Evolutionary conservation across 2,113 vertebrate genomes (phyloP).

Genomic region (Caranx ignobilis): DNA sequence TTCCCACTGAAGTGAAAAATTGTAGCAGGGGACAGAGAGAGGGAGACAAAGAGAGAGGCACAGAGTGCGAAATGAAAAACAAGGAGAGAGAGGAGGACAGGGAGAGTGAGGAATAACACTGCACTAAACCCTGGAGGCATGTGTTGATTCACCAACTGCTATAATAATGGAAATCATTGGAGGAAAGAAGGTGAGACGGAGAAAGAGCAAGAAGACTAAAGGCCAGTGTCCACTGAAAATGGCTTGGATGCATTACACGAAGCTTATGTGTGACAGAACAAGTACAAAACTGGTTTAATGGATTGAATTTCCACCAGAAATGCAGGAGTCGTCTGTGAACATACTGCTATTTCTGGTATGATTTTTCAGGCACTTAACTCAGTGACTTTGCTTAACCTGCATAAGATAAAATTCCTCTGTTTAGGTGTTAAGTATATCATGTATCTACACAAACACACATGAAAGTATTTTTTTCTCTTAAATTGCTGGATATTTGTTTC

Average conservation of each 20-base stretch:
- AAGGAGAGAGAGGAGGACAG: constrained; percentile 47
- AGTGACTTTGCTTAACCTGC: neutral
- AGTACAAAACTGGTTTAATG: constrained; percentile 22
- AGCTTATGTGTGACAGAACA: constrained; percentile 17
- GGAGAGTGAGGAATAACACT: constrained; percentile 52
- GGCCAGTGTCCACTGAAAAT: constrained; percentile 51
- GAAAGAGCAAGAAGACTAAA: constrained; percentile 45
- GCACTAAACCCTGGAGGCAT: constrained; percentile 60
- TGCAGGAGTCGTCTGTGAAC: neutral
- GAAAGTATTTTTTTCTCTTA: neutral
- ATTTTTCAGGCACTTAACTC: neutral
- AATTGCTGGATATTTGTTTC: neutral
- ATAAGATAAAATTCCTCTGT: neutral
- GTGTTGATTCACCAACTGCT: constrained; percentile 60
- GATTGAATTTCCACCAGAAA: neutral
- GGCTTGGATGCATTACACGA: constrained; percentile 37
- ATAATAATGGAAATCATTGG: constrained; percentile 55
- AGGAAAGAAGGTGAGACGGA: constrained; percentile 41
- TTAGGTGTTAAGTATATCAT: too few relatives aligned
- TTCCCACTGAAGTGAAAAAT: constrained; percentile 74
- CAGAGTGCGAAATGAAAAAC: constrained; percentile 56
- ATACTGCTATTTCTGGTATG: neutral
- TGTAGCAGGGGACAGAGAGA: constrained; percentile 53
- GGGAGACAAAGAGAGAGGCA: constrained; percentile 51
- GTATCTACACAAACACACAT: neutral